Percentiles rank a stretch among this genome's conserved stretches.
Evolutionary conservation across 2,113 vertebrate species (phyloP).

Genomic region (Perca schrenkii): DNA sequence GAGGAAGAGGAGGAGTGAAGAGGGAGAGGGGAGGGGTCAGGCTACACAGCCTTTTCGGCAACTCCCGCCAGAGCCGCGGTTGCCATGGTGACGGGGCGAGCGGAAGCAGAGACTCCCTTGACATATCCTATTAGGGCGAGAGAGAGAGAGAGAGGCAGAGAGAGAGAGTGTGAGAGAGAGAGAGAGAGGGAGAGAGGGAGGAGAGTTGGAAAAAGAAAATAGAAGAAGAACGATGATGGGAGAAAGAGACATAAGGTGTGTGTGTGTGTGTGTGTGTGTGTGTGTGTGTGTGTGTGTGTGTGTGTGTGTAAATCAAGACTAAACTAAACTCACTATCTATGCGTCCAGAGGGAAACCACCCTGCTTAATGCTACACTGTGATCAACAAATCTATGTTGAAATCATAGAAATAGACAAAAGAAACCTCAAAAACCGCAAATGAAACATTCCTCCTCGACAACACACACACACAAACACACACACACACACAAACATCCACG

Average conservation of each 20-base stretch:
- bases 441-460: too few species aligned
- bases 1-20: conserved; percentile 54
- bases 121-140: conserved; percentile 83
- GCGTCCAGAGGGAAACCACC: too few species aligned
- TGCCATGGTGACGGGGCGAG: conserved; percentile 81
- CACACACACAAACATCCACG: too few species aligned
- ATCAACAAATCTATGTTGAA: too few species aligned
- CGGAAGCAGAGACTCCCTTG: conserved; percentile 83
- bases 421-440: too few species aligned
- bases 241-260: conserved; percentile 13
- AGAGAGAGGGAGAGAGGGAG: neutral
- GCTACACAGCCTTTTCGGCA: conserved; percentile 81
- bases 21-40: conserved; percentile 63
- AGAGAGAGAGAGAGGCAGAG: conserved; percentile 41
- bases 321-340: too few species aligned
- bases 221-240: conserved; percentile 1
- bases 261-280: too few species aligned
- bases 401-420: too few species aligned
- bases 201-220: conserved; percentile 40
- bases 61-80: conserved; percentile 84
- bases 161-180: neutral
- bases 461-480: too few species aligned
- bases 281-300: too few species aligned
- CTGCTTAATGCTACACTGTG: too few species aligned
- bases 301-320: too few species aligned